Evolutionary conservation across 2,113 vertebrate species (phyloP).

Genomic region (Patagioenas fasciata): DNA sequence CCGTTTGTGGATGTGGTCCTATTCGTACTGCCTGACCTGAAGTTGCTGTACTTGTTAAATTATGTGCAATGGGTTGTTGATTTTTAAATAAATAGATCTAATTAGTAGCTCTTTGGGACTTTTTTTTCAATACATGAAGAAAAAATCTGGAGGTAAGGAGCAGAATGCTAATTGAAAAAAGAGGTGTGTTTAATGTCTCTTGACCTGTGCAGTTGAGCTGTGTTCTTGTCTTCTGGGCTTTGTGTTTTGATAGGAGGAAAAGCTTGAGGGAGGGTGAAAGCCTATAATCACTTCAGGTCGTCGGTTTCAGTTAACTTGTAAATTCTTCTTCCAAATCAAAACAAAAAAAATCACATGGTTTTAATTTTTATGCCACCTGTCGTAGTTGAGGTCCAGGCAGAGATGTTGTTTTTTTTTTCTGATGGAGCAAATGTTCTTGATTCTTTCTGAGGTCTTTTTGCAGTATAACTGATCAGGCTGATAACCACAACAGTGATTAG

Average conservation of each 20-base stretch:
- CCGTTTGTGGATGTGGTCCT: background rate
- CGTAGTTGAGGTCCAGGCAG: background rate
- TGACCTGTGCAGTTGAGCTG: background rate
- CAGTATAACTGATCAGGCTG: background rate
- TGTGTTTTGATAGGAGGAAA: background rate
- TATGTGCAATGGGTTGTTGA: background rate
- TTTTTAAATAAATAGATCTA: background rate
- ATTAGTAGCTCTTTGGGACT: background rate
- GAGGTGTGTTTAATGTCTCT: background rate
- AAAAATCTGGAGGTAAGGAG: background rate
- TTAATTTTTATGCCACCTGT: background rate
- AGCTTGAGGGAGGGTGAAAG: background rate
- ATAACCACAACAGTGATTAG: background rate
- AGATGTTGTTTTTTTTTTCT: background rate
- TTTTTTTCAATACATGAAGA: background rate
- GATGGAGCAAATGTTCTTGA: background rate
- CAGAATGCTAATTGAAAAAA: background rate
- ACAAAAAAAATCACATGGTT: background rate
- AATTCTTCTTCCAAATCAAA: background rate
- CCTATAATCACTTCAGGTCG: background rate
- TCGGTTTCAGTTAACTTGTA: background rate
- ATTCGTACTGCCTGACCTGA: background rate
- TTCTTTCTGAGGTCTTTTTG: background rate
- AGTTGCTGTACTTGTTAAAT: background rate
- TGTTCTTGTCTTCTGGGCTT: background rate